Percentiles rank a stretch among this genome's conserved stretches.
Conservation (phyloP, 2,797 vertebrate species). For the Tarsius wallacei region DNA sequence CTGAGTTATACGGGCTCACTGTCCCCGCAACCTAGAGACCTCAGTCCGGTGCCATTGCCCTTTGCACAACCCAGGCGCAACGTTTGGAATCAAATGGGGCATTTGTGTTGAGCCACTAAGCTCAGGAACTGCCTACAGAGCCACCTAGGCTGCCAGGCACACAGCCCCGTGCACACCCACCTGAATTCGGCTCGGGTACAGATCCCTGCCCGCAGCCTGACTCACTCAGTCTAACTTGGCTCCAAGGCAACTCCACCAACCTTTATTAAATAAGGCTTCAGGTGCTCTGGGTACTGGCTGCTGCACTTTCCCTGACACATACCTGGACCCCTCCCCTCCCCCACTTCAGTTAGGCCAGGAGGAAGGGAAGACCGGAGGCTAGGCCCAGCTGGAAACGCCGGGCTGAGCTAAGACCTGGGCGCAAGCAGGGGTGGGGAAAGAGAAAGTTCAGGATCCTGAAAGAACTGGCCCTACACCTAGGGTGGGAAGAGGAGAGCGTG, state of each 20-base stretch:
- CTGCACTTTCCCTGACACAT: not conserved
- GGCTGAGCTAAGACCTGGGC: not conserved
- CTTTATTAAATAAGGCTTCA: not conserved
- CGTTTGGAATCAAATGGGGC: not conserved
- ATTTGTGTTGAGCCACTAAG: not conserved
- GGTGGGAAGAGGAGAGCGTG: not conserved
- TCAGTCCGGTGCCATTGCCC: not conserved
- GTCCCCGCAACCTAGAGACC: not conserved
- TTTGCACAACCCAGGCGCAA: not conserved
- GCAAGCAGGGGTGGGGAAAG: not conserved
- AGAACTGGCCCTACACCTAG: not conserved
- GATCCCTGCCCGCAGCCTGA: not conserved
- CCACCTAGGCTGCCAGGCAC: not conserved
- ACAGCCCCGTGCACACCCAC: slow-evolving; percentile 62
- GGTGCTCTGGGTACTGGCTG: not conserved
- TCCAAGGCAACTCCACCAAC: not conserved
- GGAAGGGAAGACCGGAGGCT: not conserved
- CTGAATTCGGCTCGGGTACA: not conserved
- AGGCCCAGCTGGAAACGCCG: not conserved
- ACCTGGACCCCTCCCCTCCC: not conserved
- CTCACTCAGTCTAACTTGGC: not conserved
- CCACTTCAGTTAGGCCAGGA: not conserved
- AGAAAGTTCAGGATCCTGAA: not conserved
- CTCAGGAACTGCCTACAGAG: not conserved
- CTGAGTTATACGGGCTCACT: not conserved